Percentiles rank a stretch among this genome's conserved stretches.
Conservation (phyloP, 2,113 vertebrate genomes). For the Taxidea taxus region DNA sequence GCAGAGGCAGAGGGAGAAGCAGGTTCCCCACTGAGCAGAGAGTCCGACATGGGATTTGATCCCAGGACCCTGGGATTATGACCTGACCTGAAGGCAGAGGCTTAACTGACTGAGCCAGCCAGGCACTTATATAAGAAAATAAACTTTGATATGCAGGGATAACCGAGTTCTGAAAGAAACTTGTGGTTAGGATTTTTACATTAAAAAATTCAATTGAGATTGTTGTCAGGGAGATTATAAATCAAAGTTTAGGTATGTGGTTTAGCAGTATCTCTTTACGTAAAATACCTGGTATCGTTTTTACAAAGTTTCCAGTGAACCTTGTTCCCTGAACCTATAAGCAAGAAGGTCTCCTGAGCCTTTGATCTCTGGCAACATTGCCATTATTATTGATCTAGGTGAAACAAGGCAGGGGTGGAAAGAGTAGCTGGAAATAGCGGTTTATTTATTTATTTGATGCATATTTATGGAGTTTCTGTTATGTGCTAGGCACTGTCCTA, state of each 20-base stretch:
- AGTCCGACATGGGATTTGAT: background rate
- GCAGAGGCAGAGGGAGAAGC: background rate
- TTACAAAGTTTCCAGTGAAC: conserved; percentile 20
- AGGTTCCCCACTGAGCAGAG: background rate
- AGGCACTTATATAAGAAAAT: background rate
- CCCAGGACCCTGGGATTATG: background rate
- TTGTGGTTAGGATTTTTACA: conserved; percentile 7
- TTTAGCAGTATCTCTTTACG: conserved; percentile 17
- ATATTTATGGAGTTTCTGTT: conserved; percentile 37
- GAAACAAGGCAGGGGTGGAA: conserved; percentile 20
- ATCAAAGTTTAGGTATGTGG: background rate
- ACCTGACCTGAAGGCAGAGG: background rate
- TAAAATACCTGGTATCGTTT: conserved; percentile 8
- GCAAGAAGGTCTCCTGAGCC: background rate
- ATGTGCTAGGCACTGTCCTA: background rate
- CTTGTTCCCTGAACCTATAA: conserved; percentile 18
- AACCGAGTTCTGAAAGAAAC: conserved; percentile 31
- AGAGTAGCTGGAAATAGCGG: conserved; percentile 33
- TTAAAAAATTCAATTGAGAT: background rate
- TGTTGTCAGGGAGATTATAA: conserved; percentile 15
- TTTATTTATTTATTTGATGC: conserved; percentile 47
- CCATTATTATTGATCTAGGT: conserved; percentile 14
- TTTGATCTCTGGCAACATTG: conserved; percentile 38
- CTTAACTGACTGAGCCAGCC: background rate
- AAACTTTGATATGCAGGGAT: conserved; percentile 53